phyloP scores from a whole-genome alignment of 2,888 invertebrate genomes.

The Sclerodermus sp. region DNA sequence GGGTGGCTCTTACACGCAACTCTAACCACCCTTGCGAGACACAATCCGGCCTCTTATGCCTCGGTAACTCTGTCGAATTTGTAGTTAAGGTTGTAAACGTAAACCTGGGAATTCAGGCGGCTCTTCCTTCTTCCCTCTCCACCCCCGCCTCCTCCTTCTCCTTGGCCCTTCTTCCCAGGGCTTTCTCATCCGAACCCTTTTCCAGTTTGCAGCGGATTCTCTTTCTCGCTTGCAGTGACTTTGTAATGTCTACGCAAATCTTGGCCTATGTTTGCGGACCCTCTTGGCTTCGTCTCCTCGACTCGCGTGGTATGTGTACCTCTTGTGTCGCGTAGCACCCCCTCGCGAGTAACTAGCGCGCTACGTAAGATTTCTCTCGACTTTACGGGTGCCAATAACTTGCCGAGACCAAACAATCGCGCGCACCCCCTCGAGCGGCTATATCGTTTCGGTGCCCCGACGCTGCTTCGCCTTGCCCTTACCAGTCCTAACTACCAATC shows the following conservation, averaged over 20 bases:
- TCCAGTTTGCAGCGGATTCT: conserved; percentile 10
- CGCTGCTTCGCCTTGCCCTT: not conserved
- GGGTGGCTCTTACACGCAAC: conserved; percentile 45
- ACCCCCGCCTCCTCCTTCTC: conserved; percentile 14
- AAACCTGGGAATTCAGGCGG: conserved; percentile 55
- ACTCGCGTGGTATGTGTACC: conserved; percentile 3
- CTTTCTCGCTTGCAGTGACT: conserved; percentile 20
- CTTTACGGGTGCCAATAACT: conserved; percentile 19
- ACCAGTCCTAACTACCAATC: too few species aligned
- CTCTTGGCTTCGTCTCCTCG: conserved; percentile 18
- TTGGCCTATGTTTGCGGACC: conserved; percentile 39
- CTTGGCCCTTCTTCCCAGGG: conserved; percentile 4
- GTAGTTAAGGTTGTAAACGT: conserved; percentile 56
- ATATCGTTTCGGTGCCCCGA: not conserved
- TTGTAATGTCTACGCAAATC: conserved; percentile 33
- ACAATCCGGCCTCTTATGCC: conserved; percentile 51
- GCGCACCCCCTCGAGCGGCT: not conserved
- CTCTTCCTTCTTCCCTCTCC: too few species aligned
- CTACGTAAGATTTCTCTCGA: conserved; percentile 19
- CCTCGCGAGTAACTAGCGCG: conserved; percentile 25
- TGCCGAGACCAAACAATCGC: conserved; percentile 13
- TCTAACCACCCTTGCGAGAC: conserved; percentile 54
- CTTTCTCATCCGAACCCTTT: conserved; percentile 31
- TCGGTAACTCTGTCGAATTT: conserved; percentile 57
- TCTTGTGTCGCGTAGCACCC: conserved; percentile 11